Conservation (phyloP, 2,888 invertebrate species). For the Octodonta nipae region DNA sequence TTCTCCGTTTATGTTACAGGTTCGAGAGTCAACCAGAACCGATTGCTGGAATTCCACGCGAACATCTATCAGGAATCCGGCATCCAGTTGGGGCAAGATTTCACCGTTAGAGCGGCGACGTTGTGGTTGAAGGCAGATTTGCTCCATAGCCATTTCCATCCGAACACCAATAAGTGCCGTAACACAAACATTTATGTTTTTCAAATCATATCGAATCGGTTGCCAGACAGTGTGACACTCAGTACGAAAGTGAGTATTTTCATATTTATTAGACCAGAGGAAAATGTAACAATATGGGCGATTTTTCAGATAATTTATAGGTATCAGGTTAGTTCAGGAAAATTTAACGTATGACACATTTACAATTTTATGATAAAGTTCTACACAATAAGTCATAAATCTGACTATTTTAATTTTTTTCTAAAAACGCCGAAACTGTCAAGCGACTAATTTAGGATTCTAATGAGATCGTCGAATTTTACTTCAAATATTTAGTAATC, state of each 20-base stretch:
- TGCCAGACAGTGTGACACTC: conserved; percentile 48
- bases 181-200: conserved; percentile 32
- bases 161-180: conserved; percentile 27
- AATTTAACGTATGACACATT: not conserved
- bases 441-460: no score
- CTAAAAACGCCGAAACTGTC: no score
- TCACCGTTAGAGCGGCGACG: conserved; percentile 64
- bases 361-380: not conserved
- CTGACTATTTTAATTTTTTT: no score
- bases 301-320: not conserved
- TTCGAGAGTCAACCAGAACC: conserved; percentile 69
- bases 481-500: no score
- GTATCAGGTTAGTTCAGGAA: not conserved
- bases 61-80: conserved; percentile 37
- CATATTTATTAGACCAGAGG: not conserved
- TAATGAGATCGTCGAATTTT: no score
- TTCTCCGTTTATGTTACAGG: no score
- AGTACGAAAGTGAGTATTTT: conserved; percentile 45
- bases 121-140: conserved; percentile 61
- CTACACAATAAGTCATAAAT: no score
- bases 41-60: conserved; percentile 72
- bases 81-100: conserved; percentile 39
- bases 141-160: conserved; percentile 7
- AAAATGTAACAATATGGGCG: no score
- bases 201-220: conserved; percentile 31